These are phyloP conservation scores for Allacma fusca DNA, from an alignment of 2,888 invertebrate species.

Conservation along the genomic window DNA sequence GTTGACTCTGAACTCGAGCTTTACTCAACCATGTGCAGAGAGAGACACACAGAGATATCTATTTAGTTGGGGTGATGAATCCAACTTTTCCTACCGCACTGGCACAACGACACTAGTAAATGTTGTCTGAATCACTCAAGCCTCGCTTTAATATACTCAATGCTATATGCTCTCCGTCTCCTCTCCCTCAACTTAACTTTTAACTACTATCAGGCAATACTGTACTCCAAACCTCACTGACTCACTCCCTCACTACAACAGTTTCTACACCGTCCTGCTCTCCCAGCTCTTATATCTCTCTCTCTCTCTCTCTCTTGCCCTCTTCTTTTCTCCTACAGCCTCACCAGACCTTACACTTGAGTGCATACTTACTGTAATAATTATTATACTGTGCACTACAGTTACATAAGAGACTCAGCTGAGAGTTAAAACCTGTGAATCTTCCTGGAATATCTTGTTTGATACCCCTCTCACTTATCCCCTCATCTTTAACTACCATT, in stretches of 20 bases:
- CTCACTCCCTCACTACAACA: not conserved
- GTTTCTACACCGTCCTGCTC: too few relatives aligned
- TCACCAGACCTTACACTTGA: too few relatives aligned
- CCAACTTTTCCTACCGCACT: constrained; percentile 4
- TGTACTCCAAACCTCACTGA: not conserved
- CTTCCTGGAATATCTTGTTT: constrained; percentile 5
- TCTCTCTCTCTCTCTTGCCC: too few relatives aligned
- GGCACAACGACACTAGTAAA: constrained; percentile 16
- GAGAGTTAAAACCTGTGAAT: not conserved
- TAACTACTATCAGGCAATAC: not conserved
- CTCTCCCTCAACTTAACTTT: not conserved
- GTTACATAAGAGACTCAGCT: too few relatives aligned
- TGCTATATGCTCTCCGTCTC: not conserved
- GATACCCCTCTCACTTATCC: constrained; percentile 8
- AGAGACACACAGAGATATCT: not conserved
- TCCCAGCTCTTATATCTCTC: too few relatives aligned
- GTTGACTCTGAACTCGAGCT: not conserved
- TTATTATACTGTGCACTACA: too few relatives aligned
- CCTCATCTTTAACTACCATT: too few relatives aligned
- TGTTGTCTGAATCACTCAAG: constrained; percentile 4
- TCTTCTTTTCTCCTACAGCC: too few relatives aligned
- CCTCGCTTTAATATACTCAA: not conserved
- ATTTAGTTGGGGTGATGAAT: not conserved
- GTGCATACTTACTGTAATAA: too few relatives aligned
- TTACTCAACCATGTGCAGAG: constrained; percentile 1